These are phyloP conservation scores for Oceanodroma leucorhoa DNA, from an alignment of 2,797 vertebrate genomes.

Conservation along the genomic window DNA sequence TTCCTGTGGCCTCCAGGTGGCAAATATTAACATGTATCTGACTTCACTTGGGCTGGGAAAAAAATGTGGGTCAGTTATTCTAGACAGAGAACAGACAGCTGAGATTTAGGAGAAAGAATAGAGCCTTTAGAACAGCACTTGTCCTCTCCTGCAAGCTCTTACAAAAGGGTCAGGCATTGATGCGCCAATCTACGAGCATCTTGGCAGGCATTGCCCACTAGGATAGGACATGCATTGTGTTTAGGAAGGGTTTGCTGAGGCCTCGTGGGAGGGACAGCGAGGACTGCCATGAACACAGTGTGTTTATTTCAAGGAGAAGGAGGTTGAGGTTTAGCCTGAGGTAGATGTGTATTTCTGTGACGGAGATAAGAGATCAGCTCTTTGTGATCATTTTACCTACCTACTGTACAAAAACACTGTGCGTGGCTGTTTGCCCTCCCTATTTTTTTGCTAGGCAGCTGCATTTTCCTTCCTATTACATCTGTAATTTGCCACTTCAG, in stretches of 20 bases:
- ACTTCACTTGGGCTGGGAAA: neutral
- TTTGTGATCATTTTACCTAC: neutral
- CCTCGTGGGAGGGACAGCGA: neutral
- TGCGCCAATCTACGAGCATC: accelerated
- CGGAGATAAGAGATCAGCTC: neutral
- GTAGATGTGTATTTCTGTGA: neutral
- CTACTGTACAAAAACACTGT: neutral
- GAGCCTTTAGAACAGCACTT: neutral
- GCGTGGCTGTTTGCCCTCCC: neutral
- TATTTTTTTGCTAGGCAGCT: neutral
- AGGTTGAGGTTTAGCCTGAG: neutral
- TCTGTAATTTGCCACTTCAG: neutral
- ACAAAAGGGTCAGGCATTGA: neutral
- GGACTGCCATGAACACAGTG: neutral
- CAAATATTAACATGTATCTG: slow-evolving; percentile 1
- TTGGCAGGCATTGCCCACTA: neutral
- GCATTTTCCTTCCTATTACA: neutral
- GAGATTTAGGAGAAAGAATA: neutral
- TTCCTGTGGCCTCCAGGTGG: slow-evolving; percentile 36
- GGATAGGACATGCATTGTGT: neutral
- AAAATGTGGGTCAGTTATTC: slow-evolving; percentile 37
- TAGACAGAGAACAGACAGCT: neutral
- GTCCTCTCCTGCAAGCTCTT: neutral
- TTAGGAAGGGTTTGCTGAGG: neutral
- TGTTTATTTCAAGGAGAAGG: neutral